Evolutionary conservation across 2,797 vertebrate species (phyloP).

Genomic region (Sarcophilus harrisii): DNA sequence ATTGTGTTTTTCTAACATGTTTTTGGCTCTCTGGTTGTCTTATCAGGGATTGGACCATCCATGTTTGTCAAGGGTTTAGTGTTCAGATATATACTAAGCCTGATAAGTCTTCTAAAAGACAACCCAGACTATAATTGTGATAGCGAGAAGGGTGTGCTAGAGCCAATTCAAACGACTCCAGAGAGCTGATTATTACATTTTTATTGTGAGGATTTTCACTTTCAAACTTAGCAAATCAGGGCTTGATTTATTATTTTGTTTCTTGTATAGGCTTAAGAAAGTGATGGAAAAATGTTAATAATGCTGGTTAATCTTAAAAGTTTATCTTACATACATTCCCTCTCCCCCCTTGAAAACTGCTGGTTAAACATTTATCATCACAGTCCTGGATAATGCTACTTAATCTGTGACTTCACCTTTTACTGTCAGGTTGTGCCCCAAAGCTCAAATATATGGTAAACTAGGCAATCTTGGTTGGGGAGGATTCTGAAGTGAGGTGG

Average conservation of each 20-base stretch:
- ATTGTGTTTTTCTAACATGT: not conserved
- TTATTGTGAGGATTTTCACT: not conserved
- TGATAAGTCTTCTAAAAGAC: not conserved
- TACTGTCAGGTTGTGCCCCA: not conserved
- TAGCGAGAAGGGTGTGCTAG: not conserved
- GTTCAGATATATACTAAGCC: not conserved
- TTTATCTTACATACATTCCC: not conserved
- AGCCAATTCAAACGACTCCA: not conserved
- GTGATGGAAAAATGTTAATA: not conserved
- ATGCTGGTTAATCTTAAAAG: not conserved
- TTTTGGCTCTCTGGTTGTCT: not conserved
- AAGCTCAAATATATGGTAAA: not conserved
- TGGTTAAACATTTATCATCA: not conserved
- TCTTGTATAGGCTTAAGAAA: not conserved
- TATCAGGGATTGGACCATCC: not conserved
- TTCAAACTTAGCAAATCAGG: not conserved
- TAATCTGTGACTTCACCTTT: not conserved
- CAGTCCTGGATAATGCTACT: not conserved
- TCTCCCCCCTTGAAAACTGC: not conserved
- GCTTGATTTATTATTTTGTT: not conserved
- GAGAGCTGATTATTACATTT: not conserved
- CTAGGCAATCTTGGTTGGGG: not conserved
- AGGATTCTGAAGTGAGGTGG: not conserved
- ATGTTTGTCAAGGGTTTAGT: not conserved
- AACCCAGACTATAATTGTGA: not conserved